Evolutionary conservation across 2,888 invertebrate genomes (phyloP).

Genomic region (Rapana venosa): DNA sequence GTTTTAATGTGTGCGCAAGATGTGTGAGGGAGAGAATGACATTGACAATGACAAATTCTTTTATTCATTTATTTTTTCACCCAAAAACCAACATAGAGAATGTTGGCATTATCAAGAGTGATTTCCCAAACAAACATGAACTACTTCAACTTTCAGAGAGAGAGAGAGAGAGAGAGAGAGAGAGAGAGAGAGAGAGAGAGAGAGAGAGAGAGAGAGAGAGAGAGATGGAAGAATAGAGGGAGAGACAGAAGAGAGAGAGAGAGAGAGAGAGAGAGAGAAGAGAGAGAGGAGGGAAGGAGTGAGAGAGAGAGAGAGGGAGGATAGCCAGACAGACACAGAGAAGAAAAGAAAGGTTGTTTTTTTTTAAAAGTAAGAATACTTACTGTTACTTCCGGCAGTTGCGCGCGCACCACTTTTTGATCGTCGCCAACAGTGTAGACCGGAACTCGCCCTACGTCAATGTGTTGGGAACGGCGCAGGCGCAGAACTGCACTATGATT

Average conservation of each 20-base stretch:
- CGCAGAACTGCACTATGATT: neutral
- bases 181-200: neutral
- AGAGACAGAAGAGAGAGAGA: neutral
- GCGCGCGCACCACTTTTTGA: slow-evolving; percentile 3
- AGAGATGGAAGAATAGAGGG: neutral
- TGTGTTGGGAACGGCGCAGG: slow-evolving; percentile 28
- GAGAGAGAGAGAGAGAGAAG: neutral
- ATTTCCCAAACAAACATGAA: too few species aligned
- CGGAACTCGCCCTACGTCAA: slow-evolving; percentile 5
- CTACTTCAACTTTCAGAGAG: too few species aligned
- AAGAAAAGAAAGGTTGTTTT: too few species aligned
- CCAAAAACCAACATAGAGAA: too few species aligned
- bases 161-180: neutral
- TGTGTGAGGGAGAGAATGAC: too few species aligned
- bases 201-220: neutral
- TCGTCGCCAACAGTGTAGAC: slow-evolving; percentile 21
- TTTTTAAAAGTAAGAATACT: neutral
- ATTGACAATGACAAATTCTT: too few species aligned
- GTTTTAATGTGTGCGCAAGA: too few species aligned
- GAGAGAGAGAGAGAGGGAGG: neutral
- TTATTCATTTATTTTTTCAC: too few species aligned
- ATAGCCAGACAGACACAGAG: neutral
- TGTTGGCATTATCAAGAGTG: too few species aligned
- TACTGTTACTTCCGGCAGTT: neutral
- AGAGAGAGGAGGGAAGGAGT: neutral